Conservation (phyloP, 2,797 vertebrate genomes). For the Propithecus perrieri region DNA sequence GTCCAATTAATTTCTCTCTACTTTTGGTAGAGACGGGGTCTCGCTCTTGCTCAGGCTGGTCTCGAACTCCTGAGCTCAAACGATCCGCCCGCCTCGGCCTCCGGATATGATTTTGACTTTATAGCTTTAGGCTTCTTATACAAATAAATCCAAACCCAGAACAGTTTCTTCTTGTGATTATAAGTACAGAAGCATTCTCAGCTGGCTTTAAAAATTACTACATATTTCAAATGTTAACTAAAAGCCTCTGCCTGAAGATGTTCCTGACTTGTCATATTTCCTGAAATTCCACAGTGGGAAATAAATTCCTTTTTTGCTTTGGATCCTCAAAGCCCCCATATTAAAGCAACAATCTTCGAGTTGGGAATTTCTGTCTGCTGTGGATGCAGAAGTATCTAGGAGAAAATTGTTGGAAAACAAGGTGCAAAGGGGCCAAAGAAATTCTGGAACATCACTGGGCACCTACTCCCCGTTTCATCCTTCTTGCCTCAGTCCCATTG, state of each 20-base stretch:
- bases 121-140: neutral
- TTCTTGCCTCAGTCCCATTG: neutral
- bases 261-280: neutral
- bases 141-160: neutral
- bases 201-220: neutral
- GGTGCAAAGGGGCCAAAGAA: neutral
- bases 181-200: neutral
- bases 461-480: neutral
- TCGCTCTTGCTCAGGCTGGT: no score
- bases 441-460: neutral
- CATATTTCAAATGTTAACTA: neutral
- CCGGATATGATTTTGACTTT: slow-evolving; percentile 11
- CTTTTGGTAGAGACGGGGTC: no score
- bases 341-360: neutral
- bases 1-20: no score
- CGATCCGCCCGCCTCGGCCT: no score
- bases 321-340: neutral
- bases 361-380: neutral
- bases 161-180: neutral
- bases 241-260: neutral
- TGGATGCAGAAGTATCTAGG: neutral
- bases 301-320: neutral
- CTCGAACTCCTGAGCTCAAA: no score
- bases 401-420: neutral
- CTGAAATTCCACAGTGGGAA: slow-evolving; percentile 6